phyloP scores from a whole-genome alignment of 2,888 invertebrate species.

The Drosophila flavopinicola region DNA sequence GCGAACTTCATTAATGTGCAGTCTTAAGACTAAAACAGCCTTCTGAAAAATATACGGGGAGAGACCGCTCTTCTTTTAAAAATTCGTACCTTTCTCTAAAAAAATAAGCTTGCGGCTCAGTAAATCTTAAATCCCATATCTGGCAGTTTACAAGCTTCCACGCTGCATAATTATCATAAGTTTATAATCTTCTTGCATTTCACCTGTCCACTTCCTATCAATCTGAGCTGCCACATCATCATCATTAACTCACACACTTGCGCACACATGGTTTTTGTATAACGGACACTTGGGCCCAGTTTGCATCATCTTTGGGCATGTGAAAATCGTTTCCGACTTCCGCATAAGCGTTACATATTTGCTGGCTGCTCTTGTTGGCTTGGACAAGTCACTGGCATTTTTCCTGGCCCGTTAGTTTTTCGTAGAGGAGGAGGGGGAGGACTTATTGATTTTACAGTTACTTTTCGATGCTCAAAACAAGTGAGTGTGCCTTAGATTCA shows the following conservation, averaged over 20 bases:
- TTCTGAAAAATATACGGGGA: no score
- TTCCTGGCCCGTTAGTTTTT: constrained; percentile 9
- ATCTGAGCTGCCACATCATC: constrained; percentile 32
- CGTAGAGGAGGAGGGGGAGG: neutral
- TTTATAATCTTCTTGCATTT: constrained; percentile 19
- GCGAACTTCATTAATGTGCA: no score
- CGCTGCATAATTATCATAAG: neutral
- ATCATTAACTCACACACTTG: constrained; percentile 33
- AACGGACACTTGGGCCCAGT: constrained; percentile 42
- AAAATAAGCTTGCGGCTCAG: neutral
- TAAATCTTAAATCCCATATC: neutral
- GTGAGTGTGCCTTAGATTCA: no score
- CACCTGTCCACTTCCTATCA: constrained; percentile 26
- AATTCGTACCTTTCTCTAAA: neutral
- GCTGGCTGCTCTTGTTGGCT: constrained; percentile 13
- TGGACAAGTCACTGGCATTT: constrained; percentile 38
- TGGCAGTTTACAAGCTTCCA: constrained; percentile 2
- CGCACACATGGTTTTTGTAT: neutral
- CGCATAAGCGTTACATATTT: constrained; percentile 49
- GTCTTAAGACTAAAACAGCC: no score
- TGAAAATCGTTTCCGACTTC: constrained; percentile 70
- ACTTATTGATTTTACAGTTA: constrained; percentile 48
- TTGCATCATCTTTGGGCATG: constrained; percentile 64
- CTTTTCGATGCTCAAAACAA: constrained; percentile 21
- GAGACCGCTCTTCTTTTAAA: no score